phyloP scores from a whole-genome alignment of 2,113 vertebrate species.

The Raja brachyura region DNA sequence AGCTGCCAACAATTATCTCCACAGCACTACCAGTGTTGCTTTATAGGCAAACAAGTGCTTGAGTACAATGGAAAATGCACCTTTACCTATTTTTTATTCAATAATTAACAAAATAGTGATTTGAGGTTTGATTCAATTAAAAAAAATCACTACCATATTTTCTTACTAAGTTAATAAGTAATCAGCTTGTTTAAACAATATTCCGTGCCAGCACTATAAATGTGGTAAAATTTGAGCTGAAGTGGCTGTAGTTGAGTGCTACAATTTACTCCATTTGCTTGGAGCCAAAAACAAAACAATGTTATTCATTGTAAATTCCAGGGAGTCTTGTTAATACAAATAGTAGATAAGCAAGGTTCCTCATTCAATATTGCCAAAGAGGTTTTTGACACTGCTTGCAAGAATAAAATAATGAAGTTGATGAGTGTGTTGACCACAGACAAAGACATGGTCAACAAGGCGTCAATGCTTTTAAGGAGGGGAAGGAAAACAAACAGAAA shows the following conservation, averaged over 20 bases:
- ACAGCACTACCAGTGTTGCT: neutral
- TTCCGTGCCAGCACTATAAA: neutral
- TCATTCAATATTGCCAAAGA: too few relatives aligned
- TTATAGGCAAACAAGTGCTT: neutral
- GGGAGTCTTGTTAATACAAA: too few relatives aligned
- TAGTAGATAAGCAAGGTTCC: too few relatives aligned
- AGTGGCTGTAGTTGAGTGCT: neutral
- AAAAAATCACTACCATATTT: neutral
- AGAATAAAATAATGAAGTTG: too few relatives aligned
- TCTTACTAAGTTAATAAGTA: neutral
- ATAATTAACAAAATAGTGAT: neutral
- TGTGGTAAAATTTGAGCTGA: neutral
- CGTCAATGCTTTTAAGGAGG: neutral
- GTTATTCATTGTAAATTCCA: neutral
- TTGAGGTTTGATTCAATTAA: neutral
- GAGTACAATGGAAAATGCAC: neutral
- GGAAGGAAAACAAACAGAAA: neutral
- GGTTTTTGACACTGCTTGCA: too few relatives aligned
- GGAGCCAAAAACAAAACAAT: neutral
- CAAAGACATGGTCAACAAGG: neutral
- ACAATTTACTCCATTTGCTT: neutral
- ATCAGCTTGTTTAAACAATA: neutral
- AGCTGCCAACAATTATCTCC: neutral
- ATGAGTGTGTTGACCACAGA: neutral
- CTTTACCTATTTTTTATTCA: neutral